A percentile compares a stretch with the other conserved stretches of the same genome.
Evolutionary conservation across 2,888 invertebrate species (phyloP).

Genomic region (Phania funesta): DNA sequence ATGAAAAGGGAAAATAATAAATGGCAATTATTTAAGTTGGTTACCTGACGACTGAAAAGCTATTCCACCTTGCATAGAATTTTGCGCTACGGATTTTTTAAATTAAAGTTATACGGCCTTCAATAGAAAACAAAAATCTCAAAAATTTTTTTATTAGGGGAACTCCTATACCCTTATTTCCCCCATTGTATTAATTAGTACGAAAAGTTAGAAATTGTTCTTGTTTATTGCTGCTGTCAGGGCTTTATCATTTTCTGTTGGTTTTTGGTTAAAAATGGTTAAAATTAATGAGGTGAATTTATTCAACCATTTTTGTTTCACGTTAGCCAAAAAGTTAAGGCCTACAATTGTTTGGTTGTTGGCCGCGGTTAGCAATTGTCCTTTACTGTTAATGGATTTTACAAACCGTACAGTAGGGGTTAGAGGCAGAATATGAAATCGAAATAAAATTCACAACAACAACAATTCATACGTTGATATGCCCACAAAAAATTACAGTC

Average conservation of each 20-base stretch:
- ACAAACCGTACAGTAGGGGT: background rate
- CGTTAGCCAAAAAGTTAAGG: conserved; percentile 3
- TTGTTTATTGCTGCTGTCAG: background rate
- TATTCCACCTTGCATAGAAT: too few species aligned
- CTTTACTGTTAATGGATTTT: conserved; percentile 22
- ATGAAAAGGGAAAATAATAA: too few species aligned
- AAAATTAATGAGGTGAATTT: conserved; percentile 26
- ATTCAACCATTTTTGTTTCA: conserved; percentile 3
- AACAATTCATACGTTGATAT: background rate
- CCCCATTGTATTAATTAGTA: too few species aligned
- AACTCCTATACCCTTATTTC: too few species aligned
- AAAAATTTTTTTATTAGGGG: too few species aligned
- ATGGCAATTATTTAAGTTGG: too few species aligned
- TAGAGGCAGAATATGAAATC: background rate
- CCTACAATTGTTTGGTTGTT: conserved; percentile 22
- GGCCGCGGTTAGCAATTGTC: conserved; percentile 33
- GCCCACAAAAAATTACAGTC: background rate
- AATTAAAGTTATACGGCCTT: too few species aligned
- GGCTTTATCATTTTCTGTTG: conserved; percentile 7
- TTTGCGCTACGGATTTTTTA: too few species aligned
- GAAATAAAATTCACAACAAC: background rate
- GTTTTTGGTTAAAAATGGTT: conserved; percentile 6
- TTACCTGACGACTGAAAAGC: too few species aligned
- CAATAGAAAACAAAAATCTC: too few species aligned
- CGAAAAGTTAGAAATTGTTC: too few species aligned